Evolutionary conservation across 1,140 invertebrate species (phyloP), one percentile per base, ranked within the genome.

Genomic region (Panulirus ornatus): DNA sequence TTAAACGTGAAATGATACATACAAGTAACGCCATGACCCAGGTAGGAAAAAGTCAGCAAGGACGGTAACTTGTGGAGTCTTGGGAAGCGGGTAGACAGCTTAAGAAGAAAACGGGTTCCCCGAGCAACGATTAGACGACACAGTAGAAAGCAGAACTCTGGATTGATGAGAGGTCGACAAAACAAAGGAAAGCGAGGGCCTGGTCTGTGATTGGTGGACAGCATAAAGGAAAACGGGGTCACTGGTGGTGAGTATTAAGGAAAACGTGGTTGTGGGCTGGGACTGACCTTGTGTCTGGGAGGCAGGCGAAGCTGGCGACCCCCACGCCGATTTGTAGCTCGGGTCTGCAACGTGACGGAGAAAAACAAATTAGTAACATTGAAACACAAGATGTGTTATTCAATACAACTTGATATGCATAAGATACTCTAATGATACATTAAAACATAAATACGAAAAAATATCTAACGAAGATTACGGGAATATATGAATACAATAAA

Each of bases 301-400:
- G 44, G 95, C 94, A 78, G 95, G 94, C 93, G 95, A 95, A 27
- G 94, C 93, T 6, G 91, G 91, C 42, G 93, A 93, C 92, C 95
- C 95, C 95, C 95, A 96, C 94, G 95, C 95, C 91, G 95, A 95
- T 94, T 96, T 96, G 93, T 96, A 96, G 89, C 95, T 95, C 76
- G 95, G 95, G 94, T 96, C 95, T 95, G 95, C 93, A 95, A 95
- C 93, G 38, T 78, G 94, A 93, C 88, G 94, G 27, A 86, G 54
- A 91, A 30, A 89, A 70, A 94, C n/a, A 14, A 19, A 78, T 40
- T 19, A 78, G 30, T 16, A 16, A 58, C 51, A 58, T 58, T 11
- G 22, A 58, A 58, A 58, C 9, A 58, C 9, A 58, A 58, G 22
- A 58, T 11, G 22, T 58, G 51, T 58, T 11, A 58, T 11, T 11